Evolutionary conservation across 1,140 invertebrate species (phyloP).

Genomic region (Panagrolaimus sp.): DNA sequence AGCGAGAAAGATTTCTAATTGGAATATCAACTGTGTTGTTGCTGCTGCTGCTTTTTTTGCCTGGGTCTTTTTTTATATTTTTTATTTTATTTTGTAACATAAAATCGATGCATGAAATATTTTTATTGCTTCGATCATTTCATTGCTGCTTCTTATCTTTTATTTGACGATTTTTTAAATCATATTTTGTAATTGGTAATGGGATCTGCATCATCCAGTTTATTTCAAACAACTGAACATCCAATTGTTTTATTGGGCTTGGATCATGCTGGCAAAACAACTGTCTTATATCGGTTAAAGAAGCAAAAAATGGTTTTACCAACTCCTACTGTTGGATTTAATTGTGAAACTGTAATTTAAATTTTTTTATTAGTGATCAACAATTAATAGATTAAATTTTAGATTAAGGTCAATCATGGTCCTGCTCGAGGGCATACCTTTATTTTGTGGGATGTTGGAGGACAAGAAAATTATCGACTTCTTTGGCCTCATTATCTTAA

Average conservation of each 20-base stretch:
- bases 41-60: too few species aligned
- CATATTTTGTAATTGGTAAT: neutral
- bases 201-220: neutral
- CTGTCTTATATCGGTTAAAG: constrained; percentile 89
- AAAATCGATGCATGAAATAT: constrained; percentile 5
- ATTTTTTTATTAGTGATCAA: neutral
- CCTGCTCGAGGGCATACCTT: constrained; percentile 62
- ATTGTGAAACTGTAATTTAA: constrained; percentile 83
- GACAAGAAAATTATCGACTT: constrained; percentile 80
- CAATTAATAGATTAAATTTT: neutral
- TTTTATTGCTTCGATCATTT: too few species aligned
- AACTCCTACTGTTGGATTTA: constrained; percentile 93
- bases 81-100: neutral
- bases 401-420: constrained; percentile 20
- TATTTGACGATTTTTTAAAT: neutral
- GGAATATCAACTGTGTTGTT: too few species aligned
- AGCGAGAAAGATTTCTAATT: too few species aligned
- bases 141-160: too few species aligned
- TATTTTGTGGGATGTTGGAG: constrained; percentile 85
- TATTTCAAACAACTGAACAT: constrained; percentile 18
- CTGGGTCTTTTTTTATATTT: neutral
- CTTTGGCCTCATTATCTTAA: constrained; percentile 25
- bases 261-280: constrained; percentile 93
- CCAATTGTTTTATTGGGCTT: constrained; percentile 66
- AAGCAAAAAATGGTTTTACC: constrained; percentile 95